Percentiles rank a stretch among this genome's conserved stretches.
These are phyloP conservation scores for Pempheris klunzingeri DNA, from an alignment of 2,797 vertebrate genomes.

Conservation along the genomic window DNA sequence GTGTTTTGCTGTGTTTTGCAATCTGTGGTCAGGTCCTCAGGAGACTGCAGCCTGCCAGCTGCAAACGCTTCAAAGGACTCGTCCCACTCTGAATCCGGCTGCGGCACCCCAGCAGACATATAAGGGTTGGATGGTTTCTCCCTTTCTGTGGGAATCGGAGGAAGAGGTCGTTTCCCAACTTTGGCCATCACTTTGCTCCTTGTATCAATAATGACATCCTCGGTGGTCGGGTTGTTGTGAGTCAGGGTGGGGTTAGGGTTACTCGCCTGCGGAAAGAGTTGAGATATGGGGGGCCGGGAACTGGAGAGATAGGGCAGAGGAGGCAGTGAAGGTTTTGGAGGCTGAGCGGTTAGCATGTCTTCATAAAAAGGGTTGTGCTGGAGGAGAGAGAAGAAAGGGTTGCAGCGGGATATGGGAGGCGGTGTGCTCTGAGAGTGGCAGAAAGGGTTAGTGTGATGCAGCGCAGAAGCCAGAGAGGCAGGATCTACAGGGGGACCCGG, in stretches of 20 bases:
- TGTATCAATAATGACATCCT: neutral
- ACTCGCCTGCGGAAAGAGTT: constrained; percentile 74
- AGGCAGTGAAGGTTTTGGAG: constrained; percentile 89
- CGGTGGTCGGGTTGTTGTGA: constrained; percentile 15
- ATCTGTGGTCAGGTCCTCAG: constrained; percentile 54
- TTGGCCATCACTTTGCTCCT: neutral
- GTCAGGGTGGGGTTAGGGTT: constrained; percentile 45
- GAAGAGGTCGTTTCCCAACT: constrained; percentile 35
- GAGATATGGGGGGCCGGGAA: constrained; percentile 80
- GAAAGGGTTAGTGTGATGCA: constrained; percentile 86
- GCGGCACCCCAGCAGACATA: constrained; percentile 45
- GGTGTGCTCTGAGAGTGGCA: constrained; percentile 77
- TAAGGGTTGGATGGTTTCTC: constrained; percentile 68
- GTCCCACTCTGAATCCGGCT: constrained; percentile 82
- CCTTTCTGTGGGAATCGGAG: constrained; percentile 18
- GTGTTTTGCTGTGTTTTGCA: constrained; percentile 51
- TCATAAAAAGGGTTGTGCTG: constrained; percentile 92
- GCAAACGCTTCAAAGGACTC: constrained; percentile 90
- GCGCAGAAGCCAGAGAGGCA: constrained; percentile 73
- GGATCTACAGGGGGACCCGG: constrained; percentile 71
- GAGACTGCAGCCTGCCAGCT: constrained; percentile 87
- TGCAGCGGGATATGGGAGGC: constrained; percentile 84
- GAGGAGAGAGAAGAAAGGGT: constrained; percentile 89
- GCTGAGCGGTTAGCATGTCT: constrained; percentile 84
- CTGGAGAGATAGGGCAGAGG: constrained; percentile 92